Evolutionary conservation across 2,113 vertebrate species (phyloP).

Genomic region (Sinocyclocheilus rhinocerous): DNA sequence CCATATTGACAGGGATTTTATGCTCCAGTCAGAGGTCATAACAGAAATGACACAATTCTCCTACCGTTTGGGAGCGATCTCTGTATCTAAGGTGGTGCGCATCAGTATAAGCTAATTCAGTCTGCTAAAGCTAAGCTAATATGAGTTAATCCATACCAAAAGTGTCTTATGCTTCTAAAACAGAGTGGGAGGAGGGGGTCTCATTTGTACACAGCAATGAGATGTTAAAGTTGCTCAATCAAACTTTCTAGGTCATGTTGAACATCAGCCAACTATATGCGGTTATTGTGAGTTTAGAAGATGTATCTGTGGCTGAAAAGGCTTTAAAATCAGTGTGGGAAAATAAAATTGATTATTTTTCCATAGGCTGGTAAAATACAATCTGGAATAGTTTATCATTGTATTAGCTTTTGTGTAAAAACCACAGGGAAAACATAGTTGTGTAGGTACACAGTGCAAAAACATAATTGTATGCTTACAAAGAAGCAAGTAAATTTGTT

Average conservation of each 20-base stretch:
- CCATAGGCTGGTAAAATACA: neutral
- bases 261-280: neutral
- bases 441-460: neutral
- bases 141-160: slow-evolving; percentile 68
- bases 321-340: too few species aligned
- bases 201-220: slow-evolving; percentile 26
- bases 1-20: neutral
- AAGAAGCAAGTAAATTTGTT: neutral
- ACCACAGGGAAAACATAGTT: too few species aligned
- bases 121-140: slow-evolving; percentile 63
- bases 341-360: neutral
- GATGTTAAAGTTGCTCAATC: neutral
- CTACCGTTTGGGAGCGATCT: neutral
- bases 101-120: slow-evolving; percentile 59
- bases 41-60: slow-evolving; percentile 11
- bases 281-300: neutral
- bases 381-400: neutral
- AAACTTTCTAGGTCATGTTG: slow-evolving; percentile 14
- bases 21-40: neutral
- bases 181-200: slow-evolving; percentile 58
- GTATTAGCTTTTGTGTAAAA: neutral
- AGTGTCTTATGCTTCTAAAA: slow-evolving; percentile 58
- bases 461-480: neutral
- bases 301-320: neutral
- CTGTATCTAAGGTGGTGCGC: slow-evolving; percentile 21